phyloP scores from a whole-genome alignment of 2,888 invertebrate species.

The Thalpophila matura region DNA sequence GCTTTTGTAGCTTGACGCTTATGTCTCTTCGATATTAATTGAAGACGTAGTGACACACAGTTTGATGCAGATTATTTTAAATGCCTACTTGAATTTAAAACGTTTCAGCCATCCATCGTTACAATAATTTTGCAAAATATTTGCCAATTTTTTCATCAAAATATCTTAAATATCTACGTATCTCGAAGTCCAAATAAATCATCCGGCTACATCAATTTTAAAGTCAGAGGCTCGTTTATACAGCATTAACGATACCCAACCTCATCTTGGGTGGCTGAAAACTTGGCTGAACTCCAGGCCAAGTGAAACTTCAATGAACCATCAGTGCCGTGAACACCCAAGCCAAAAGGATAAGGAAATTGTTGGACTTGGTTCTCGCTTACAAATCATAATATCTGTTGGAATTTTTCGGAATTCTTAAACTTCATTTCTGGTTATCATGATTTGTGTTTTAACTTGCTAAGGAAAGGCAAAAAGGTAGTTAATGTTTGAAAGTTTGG shows the following conservation, averaged over 20 bases:
- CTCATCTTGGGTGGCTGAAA: conserved; percentile 46
- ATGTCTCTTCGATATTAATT: too few relatives aligned
- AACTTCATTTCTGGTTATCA: background rate
- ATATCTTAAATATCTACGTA: background rate
- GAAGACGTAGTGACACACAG: too few relatives aligned
- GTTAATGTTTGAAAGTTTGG: too few relatives aligned
- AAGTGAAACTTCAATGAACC: conserved; percentile 79
- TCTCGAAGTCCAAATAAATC: conserved; percentile 24
- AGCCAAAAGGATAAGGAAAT: conserved; percentile 55
- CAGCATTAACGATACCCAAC: conserved; percentile 54
- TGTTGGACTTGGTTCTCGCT: conserved; percentile 8
- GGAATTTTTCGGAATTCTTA: conserved; percentile 1
- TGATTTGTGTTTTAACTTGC: conserved; percentile 1
- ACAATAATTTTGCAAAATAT: too few relatives aligned
- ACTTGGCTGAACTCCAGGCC: conserved; percentile 74
- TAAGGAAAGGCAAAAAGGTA: background rate
- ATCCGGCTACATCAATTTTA: conserved; percentile 35
- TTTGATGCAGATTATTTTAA: too few relatives aligned
- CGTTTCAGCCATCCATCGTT: too few relatives aligned
- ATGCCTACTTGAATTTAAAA: too few relatives aligned
- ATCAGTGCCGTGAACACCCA: conserved; percentile 49
- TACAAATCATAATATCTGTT: conserved; percentile 35
- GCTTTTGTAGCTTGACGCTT: too few relatives aligned
- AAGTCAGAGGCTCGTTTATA: conserved; percentile 46
- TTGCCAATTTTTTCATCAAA: background rate